These are phyloP conservation scores for Zaprionus capensis DNA, from an alignment of 1,140 invertebrate genomes.

Conservation along the genomic window DNA sequence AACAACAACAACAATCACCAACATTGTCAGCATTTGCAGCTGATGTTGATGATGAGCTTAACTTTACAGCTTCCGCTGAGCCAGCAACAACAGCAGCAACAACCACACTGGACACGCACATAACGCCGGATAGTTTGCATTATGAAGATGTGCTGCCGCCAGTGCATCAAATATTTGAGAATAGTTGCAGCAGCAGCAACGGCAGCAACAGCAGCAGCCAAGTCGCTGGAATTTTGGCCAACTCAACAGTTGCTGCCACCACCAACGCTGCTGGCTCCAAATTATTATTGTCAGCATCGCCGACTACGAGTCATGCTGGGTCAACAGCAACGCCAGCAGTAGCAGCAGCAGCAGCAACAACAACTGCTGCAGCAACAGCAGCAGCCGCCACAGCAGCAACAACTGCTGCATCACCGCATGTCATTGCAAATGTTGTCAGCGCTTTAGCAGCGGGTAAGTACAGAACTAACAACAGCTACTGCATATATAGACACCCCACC, in stretches of 20 bases:
- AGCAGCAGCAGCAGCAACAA: slow-evolving; percentile 25
- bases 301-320: slow-evolving; percentile 42
- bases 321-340: slow-evolving; percentile 45
- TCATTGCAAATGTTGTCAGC: slow-evolving; percentile 65
- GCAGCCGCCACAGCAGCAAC: slow-evolving; percentile 19
- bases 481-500: slow-evolving; percentile 5
- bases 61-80: slow-evolving; percentile 76
- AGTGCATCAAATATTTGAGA: slow-evolving; percentile 74
- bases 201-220: slow-evolving; percentile 24
- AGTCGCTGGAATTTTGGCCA: slow-evolving; percentile 45
- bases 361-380: slow-evolving; percentile 28
- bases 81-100: slow-evolving; percentile 35
- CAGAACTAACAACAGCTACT: slow-evolving; percentile 40
- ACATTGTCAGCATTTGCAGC: slow-evolving; percentile 46
- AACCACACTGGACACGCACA: slow-evolving; percentile 40
- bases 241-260: slow-evolving; percentile 36
- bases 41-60: slow-evolving; percentile 75
- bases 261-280: slow-evolving; percentile 40
- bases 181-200: slow-evolving; percentile 42
- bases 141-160: slow-evolving; percentile 74
- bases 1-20: slow-evolving; percentile 31
- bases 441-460: slow-evolving; percentile 72
- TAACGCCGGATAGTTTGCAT: slow-evolving; percentile 74
- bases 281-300: slow-evolving; percentile 68
- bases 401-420: slow-evolving; percentile 62